A percentile compares a stretch with the other conserved stretches of the same genome.
These are phyloP conservation scores for Zaprionus ornatus DNA, from an alignment of 1,140 invertebrate genomes.

Conservation along the genomic window DNA sequence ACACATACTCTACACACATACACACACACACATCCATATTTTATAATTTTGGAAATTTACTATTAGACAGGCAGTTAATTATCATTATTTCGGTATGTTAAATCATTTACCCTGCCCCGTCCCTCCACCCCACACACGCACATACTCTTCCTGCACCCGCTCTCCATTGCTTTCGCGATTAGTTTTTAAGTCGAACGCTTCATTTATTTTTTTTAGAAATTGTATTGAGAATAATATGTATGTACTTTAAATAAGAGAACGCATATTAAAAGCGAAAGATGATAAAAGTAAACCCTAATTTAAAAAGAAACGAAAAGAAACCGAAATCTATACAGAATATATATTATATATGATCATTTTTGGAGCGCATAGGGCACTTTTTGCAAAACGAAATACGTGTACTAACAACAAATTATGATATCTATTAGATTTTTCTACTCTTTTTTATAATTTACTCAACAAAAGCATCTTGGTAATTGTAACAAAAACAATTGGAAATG, in stretches of 20 bases:
- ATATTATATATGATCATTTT: conserved; percentile 77
- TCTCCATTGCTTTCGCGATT: conserved; percentile 51
- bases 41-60: conserved; percentile 76
- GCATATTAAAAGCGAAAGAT: conserved; percentile 33
- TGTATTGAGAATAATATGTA: conserved; percentile 63
- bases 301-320: conserved; percentile 37
- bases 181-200: conserved; percentile 69
- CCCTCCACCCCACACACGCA: background rate
- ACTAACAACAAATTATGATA: conserved; percentile 59
- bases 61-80: conserved; percentile 76
- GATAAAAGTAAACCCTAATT: conserved; percentile 43
- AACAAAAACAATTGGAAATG: conserved; percentile 55
- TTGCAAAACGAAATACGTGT: conserved; percentile 69
- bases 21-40: conserved; percentile 40
- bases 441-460: conserved; percentile 80
- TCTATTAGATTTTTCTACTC: conserved; percentile 82
- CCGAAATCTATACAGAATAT: conserved; percentile 31
- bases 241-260: conserved; percentile 54
- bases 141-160: conserved; percentile 5
- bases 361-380: conserved; percentile 81
- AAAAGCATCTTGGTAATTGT: conserved; percentile 68
- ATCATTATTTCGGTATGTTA: conserved; percentile 60
- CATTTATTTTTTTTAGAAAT: conserved; percentile 70
- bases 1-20: conserved; percentile 33
- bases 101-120: conserved; percentile 36